These are phyloP conservation scores for Tinamus guttatus DNA, from an alignment of 2,113 vertebrate species.

Conservation along the genomic window DNA sequence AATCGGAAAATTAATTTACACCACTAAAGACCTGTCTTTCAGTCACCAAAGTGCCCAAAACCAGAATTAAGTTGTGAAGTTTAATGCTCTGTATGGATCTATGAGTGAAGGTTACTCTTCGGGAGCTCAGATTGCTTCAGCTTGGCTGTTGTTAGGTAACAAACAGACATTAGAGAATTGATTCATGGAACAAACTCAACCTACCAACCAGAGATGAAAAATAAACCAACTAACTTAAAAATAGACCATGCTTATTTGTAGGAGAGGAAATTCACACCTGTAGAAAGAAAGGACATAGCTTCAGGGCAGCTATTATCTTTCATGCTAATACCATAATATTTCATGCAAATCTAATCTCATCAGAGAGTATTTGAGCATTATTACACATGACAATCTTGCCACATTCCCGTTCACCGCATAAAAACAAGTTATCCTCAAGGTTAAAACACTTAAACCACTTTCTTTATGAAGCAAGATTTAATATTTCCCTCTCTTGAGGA, in stretches of 20 bases:
- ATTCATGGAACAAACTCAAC: background rate
- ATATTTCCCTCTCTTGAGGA: background rate
- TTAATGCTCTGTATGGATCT: background rate
- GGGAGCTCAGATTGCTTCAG: background rate
- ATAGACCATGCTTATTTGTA: rapidly evolving
- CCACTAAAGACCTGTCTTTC: background rate
- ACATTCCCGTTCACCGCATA: background rate
- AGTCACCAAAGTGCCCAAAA: background rate
- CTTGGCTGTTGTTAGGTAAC: background rate
- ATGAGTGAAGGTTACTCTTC: background rate
- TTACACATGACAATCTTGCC: background rate
- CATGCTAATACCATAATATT: too few species aligned
- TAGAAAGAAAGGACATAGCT: background rate
- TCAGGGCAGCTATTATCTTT: background rate
- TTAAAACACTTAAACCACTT: background rate
- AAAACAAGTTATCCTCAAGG: background rate
- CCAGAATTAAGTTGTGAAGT: background rate
- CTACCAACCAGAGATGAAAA: background rate
- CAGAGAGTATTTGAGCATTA: background rate
- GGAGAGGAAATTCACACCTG: background rate
- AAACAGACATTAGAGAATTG: background rate
- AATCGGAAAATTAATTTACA: constrained; percentile 21
- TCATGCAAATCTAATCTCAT: background rate
- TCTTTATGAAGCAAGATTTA: background rate
- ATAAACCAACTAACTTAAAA: background rate